Evolutionary conservation across 92 coral and sea anemone species (phyloP), one percentile per base, ranked within the genome.

Genomic region (Porites divaricata): DNA sequence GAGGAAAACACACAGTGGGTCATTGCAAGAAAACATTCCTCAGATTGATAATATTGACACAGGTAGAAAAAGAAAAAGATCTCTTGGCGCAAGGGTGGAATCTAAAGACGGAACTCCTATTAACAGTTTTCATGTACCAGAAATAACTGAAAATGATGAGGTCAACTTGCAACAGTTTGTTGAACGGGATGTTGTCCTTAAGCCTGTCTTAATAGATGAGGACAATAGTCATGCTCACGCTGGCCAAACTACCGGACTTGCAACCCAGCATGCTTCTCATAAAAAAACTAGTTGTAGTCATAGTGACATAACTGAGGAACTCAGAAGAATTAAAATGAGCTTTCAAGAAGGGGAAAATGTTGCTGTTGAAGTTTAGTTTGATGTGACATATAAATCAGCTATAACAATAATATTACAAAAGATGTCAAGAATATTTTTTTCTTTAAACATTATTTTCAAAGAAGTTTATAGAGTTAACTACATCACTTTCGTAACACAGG

Each of bases 141-240:
- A 83, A 61, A 91, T 87, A 12, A 85, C 81, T 56, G 63, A 81
- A 54, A 65, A 17, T 5, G 84, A 88, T 78, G 26, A 68, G 1
- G 62, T 88, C 11, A 88, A 87, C 62, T 79, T 91, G 5, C 85
- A 77, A 71, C 81, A 91, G 15, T 91, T 91, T 54, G 66, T 89
- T 51, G 88, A 85, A 75, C 70, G 95, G 64, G 92, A 88, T 52
- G 23, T 91, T 12, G 54, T 91, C 13, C 87, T 91, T 24, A 91
- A 83, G 59, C 82, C 86, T 57, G 61, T 70, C 16, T 17, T 82
- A 10, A 49, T 64, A 14, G 78, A 11, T 11, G 69, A 45, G 52
- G 64, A 28, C 22, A 11, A 17, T 26, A 20, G 8, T 49, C 17
- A 17, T 23, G 57, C 16, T 5, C 21, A 9, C 1, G 20, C 26